phyloP scores from a whole-genome alignment of 1,140 invertebrate genomes.

The Calephelis nemesis region DNA sequence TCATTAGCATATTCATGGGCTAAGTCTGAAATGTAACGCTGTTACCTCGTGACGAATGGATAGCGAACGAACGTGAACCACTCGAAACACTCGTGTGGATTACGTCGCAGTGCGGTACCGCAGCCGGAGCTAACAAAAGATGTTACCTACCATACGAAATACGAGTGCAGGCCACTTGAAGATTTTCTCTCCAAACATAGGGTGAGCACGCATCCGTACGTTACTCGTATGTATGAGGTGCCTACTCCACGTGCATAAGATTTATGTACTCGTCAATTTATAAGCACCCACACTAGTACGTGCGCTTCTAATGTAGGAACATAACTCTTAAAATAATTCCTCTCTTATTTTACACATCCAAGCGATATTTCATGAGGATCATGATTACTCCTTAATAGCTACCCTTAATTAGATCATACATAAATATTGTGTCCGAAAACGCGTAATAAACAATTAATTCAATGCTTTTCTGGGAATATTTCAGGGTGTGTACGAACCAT shows the following conservation, averaged over 20 bases:
- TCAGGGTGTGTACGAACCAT: no score
- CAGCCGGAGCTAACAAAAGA: constrained; percentile 48
- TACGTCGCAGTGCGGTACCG: constrained; percentile 37
- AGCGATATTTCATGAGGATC: no score
- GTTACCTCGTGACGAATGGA: constrained; percentile 48
- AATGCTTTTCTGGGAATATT: no score
- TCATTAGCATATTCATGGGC: background rate
- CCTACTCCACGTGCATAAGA: constrained; percentile 8
- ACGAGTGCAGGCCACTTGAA: constrained; percentile 30
- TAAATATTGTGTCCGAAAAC: no score
- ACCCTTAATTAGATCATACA: no score
- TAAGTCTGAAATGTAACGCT: constrained; percentile 47
- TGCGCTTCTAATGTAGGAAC: no score
- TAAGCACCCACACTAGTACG: background rate
- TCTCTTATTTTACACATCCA: no score
- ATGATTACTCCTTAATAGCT: no score
- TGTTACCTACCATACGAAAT: constrained; percentile 38
- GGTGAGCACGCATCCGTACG: constrained; percentile 29
- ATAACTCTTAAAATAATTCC: no score
- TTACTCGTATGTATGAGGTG: constrained; percentile 22
- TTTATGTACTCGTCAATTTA: constrained; percentile 7
- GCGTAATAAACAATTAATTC: no score
- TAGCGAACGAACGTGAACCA: constrained; percentile 58
- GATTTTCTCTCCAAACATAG: constrained; percentile 33
- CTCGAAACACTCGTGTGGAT: constrained; percentile 58